phyloP scores from a whole-genome alignment of 2,797 vertebrate species.

The Sebastes baramenuke region DNA sequence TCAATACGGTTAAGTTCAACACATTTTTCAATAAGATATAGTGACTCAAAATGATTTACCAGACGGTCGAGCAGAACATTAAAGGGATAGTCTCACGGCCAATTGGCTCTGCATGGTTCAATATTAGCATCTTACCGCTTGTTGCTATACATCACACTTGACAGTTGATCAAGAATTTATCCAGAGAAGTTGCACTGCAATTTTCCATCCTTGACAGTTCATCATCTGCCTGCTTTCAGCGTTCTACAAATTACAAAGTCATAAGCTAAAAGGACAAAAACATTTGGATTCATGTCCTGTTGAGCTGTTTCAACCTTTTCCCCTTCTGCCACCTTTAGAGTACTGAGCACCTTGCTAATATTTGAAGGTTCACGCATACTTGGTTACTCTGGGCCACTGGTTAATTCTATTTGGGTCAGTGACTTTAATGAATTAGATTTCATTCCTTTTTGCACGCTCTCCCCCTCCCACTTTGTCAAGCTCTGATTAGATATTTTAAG shows the following conservation, averaged over 20 bases:
- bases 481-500: constrained; percentile 67
- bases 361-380: constrained; percentile 72
- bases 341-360: constrained; percentile 64
- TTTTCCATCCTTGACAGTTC: background rate
- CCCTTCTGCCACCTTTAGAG: constrained; percentile 43
- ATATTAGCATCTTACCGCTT: background rate
- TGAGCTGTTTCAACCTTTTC: constrained; percentile 45
- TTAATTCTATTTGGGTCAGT: constrained; percentile 77
- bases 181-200: background rate
- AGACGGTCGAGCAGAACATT: too few species aligned
- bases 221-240: background rate
- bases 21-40: too few species aligned
- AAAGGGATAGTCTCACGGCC: background rate
- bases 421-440: constrained; percentile 76
- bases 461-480: constrained; percentile 54
- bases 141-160: too few species aligned
- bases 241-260: constrained; percentile 10
- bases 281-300: constrained; percentile 47
- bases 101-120: background rate
- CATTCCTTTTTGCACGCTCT: constrained; percentile 45
- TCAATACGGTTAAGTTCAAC: too few species aligned
- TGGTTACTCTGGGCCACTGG: constrained; percentile 67
- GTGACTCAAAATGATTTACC: too few species aligned
- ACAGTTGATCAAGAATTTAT: background rate
- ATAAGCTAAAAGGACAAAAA: constrained; percentile 30